Evolutionary conservation across 1,140 invertebrate genomes (phyloP).

Genomic region (Mercenaria mercenaria): DNA sequence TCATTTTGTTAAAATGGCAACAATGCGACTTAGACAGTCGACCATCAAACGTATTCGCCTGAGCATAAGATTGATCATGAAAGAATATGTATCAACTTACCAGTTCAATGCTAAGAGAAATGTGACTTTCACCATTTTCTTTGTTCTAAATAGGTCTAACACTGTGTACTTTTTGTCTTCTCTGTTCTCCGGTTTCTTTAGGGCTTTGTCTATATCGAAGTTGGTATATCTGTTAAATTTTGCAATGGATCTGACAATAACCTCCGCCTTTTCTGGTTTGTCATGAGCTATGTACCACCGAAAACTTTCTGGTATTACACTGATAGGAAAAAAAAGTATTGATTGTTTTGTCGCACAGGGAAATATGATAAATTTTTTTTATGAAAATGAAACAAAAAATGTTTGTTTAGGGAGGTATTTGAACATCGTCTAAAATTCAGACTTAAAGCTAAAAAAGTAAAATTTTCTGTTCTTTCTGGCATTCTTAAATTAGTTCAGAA

Average conservation of each 20-base stretch:
- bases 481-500: no score
- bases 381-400: no score
- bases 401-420: no score
- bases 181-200: not conserved
- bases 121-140: constrained; percentile 7
- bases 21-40: no score
- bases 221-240: not conserved
- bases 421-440: no score
- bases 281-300: constrained; percentile 48
- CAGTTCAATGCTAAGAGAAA: constrained; percentile 8
- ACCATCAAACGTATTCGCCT: no score
- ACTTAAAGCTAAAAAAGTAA: no score
- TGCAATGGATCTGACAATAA: constrained; percentile 3
- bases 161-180: constrained; percentile 19
- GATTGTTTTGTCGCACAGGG: no score
- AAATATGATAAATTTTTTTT: no score
- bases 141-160: constrained; percentile 21
- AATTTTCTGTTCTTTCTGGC: no score
- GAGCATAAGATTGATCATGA: no score
- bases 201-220: not conserved
- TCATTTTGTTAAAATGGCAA: no score
- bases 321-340: not conserved
- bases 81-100: not conserved
- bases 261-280: constrained; percentile 31
- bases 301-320: constrained; percentile 43